Base-by-base conservation (phyloP, 2,797 vertebrate genomes). In the Labeo calbasu region DNA sequence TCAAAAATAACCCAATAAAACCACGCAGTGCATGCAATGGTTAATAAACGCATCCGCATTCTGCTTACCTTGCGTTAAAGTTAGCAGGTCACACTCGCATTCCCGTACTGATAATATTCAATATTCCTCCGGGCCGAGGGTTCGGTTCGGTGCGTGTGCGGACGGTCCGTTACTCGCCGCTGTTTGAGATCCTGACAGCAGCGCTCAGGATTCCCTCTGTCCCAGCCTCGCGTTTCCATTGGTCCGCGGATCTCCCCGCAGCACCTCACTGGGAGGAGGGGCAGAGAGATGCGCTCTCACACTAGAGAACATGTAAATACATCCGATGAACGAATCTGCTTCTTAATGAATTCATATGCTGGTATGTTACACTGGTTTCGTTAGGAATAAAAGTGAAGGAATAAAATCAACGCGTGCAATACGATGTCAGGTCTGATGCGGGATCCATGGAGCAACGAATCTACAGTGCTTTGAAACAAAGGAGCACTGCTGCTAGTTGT, bases 121-220 rank as follows among this genome's bases (percentile, higher is more conserved):
- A 88, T 95, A 95, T 93, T 95, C 94, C 93, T 92, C 92, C 90
- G 92, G 90, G 91, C 83, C 36, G 89, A 51, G 72, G 89, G 77
- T n/a, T 84, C 84, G 71, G 53, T 79, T 84, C 84, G 71, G 53
- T 79, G 59, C 63, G 68, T 65, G 59, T 77, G 80, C 59, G 83
- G 84, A 79, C 79, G 86, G 78, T 90, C 86, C 50, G 88, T 65
- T 87, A 84, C 86, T 86, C 85, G 84, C 84, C 71, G 80, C 84
- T 77, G 85, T 63, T 88, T 78, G 84, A 72, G 80, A 82, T 77
- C 84, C 81, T 78, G 48, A 55, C 61, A 77, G 57, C 69, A 57
- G 86, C 87, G 84, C 83, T 86, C 88, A 89, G 89, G 88, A 87
- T 88, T 92, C 91, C 92, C 89, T 91, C 89, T 92, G 89, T 90